These are phyloP conservation scores for Ophonus ardosiacus DNA, from an alignment of 2,888 invertebrate species.

Conservation along the genomic window DNA sequence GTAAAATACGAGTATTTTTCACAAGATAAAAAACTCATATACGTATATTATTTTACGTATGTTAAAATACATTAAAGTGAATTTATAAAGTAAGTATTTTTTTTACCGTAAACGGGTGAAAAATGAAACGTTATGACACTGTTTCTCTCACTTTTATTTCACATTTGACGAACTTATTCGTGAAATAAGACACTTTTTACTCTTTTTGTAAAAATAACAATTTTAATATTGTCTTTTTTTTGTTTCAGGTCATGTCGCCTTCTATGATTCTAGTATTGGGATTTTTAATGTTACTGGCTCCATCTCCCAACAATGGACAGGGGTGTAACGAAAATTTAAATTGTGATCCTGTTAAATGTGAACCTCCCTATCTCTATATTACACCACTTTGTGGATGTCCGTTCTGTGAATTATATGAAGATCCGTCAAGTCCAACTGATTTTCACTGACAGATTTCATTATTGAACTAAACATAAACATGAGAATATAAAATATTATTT, in stretches of 20 bases:
- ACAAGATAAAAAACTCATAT: no score
- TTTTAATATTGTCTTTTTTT: neutral
- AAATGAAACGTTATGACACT: no score
- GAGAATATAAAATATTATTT: no score
- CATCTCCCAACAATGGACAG: neutral
- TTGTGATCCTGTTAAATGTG: neutral
- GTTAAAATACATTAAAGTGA: no score
- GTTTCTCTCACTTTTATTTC: no score
- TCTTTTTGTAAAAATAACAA: no score
- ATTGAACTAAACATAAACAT: no score
- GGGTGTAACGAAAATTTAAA: slow-evolving; percentile 7
- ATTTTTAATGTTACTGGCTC: neutral
- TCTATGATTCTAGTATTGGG: neutral
- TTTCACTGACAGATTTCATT: neutral
- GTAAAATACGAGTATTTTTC: neutral
- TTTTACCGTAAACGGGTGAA: no score
- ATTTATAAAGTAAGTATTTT: no score
- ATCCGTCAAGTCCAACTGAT: neutral
- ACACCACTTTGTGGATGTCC: slow-evolving; percentile 4
- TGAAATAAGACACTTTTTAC: no score
- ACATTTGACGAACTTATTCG: no score
- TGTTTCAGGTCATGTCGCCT: neutral
- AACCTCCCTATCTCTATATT: neutral
- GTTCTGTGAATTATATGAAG: neutral
- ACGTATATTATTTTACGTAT: no score